Evolutionary conservation across 1,140 invertebrate genomes (phyloP).

Genomic region (Rhizoglyphus robini): DNA sequence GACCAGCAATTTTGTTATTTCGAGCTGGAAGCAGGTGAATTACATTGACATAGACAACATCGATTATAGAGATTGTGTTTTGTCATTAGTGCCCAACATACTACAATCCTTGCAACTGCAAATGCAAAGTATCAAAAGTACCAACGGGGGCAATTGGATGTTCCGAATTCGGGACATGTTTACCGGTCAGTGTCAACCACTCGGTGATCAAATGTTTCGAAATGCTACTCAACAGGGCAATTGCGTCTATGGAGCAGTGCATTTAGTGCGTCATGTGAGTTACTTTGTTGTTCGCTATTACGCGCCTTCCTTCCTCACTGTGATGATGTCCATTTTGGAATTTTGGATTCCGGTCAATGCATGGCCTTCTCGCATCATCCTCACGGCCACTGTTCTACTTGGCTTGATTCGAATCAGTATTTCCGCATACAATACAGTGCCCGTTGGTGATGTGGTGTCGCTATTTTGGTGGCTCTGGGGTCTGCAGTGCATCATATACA

Average conservation of each 20-base stretch:
- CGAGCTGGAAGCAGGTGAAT: conserved; percentile 24
- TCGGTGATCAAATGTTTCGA: not conserved
- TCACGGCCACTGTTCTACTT: not conserved
- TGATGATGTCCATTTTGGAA: not conserved
- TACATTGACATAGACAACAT: not conserved
- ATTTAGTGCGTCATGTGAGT: not conserved
- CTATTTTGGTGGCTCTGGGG: conserved; percentile 9
- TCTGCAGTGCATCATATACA: not conserved
- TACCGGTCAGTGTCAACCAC: not conserved
- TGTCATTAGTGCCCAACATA: not conserved
- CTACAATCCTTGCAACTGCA: not conserved
- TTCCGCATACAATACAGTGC: not conserved
- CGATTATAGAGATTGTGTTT: not conserved
- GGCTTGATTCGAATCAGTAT: not conserved
- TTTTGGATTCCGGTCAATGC: not conserved
- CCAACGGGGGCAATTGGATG: not conserved
- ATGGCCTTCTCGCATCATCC: not conserved
- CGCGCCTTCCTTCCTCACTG: not conserved
- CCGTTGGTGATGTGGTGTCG: not conserved
- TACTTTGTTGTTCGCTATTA: conserved; percentile 11
- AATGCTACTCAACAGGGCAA: not conserved
- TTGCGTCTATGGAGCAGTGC: not conserved
- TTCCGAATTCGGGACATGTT: not conserved
- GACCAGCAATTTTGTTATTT: conserved; percentile 27
- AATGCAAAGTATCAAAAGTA: not conserved